These are phyloP conservation scores for Diaphora mendica DNA, from an alignment of 2,888 invertebrate species.

Conservation along the genomic window DNA sequence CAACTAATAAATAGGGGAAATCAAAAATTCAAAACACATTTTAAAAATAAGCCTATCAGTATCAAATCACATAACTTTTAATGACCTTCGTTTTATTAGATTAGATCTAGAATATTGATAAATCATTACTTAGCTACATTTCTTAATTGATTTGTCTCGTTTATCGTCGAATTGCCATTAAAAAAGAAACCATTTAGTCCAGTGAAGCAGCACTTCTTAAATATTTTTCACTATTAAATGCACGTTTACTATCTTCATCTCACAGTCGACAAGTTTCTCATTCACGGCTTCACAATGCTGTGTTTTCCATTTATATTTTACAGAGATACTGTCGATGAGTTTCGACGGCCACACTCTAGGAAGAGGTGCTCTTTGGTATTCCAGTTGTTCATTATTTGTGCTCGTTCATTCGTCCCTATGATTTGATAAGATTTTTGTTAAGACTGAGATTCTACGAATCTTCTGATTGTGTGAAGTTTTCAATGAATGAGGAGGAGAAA, in stretches of 20 bases:
- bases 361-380: neutral
- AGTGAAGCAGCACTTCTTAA: neutral
- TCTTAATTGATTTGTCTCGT: neutral
- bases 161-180: neutral
- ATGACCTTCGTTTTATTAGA: too few relatives aligned
- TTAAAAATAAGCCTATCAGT: too few relatives aligned
- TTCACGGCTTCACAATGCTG: conserved; percentile 6
- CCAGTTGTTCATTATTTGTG: neutral
- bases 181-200: neutral
- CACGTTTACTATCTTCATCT: neutral
- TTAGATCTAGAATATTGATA: too few relatives aligned
- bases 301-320: conserved; percentile 11
- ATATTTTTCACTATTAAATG: neutral
- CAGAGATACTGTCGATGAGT: neutral
- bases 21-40: too few relatives aligned
- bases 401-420: neutral
- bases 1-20: too few relatives aligned
- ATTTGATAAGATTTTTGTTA: neutral
- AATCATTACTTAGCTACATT: too few relatives aligned
- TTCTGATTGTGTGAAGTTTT: neutral
- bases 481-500: neutral
- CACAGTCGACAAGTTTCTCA: conserved; percentile 4
- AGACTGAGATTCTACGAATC: too few relatives aligned
- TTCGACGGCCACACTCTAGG: neutral
- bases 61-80: too few relatives aligned